Evolutionary conservation across 2,888 invertebrate genomes (phyloP).

Genomic region (Drosophila flavopinicola): DNA sequence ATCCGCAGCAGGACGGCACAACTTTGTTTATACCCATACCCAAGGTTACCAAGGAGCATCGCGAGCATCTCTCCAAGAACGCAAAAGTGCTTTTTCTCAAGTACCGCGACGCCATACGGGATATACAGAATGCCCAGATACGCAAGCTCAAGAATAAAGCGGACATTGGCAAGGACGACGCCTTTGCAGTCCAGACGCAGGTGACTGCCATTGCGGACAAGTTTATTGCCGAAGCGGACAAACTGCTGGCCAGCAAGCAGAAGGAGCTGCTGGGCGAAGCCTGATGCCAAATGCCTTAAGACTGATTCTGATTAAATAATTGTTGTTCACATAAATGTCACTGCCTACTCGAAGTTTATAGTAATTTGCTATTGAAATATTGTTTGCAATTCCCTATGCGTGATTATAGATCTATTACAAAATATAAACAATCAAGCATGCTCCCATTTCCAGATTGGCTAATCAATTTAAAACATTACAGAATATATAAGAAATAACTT

Average conservation of each 20-base stretch:
- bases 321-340: constrained; percentile 16
- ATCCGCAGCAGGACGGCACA: constrained; percentile 97
- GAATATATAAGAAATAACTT: no score
- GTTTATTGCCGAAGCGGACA: constrained; percentile 88
- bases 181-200: constrained; percentile 89
- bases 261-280: constrained; percentile 89
- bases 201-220: constrained; percentile 89
- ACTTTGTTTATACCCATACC: constrained; percentile 94
- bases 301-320: constrained; percentile 39
- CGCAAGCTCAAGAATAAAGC: constrained; percentile 90
- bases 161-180: constrained; percentile 89
- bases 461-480: no score
- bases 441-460: no score
- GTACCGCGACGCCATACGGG: constrained; percentile 90
- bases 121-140: constrained; percentile 89
- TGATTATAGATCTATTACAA: neutral
- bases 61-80: constrained; percentile 94
- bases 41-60: constrained; percentile 96
- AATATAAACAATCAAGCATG: no score
- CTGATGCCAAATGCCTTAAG: constrained; percentile 55
- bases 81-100: constrained; percentile 93
- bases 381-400: neutral
- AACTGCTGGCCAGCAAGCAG: constrained; percentile 88
- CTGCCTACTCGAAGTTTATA: constrained; percentile 10
- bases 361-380: neutral